phyloP scores from a whole-genome alignment of 1,140 invertebrate species.

The Apis dorsata region DNA sequence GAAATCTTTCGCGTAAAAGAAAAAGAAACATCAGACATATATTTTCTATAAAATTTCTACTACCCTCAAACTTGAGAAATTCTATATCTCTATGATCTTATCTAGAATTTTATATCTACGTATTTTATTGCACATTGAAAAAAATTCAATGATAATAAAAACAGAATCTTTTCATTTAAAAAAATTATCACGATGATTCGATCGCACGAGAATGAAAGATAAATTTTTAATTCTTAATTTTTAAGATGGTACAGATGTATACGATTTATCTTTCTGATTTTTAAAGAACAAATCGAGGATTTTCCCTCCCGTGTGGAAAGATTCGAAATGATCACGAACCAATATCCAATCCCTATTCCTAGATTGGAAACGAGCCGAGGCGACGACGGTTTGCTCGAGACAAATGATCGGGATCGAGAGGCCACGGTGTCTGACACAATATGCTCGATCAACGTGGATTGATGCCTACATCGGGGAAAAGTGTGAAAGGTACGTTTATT shows the following conservation, averaged over 20 bases:
- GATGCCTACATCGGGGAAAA: conserved; percentile 44
- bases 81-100: too few relatives aligned
- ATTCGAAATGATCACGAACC: not conserved
- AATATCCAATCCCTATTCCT: not conserved
- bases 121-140: too few relatives aligned
- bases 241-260: not conserved
- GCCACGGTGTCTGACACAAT: not conserved
- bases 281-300: not conserved
- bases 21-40: too few relatives aligned
- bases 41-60: too few relatives aligned
- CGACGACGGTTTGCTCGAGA: not conserved
- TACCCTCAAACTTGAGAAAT: too few relatives aligned
- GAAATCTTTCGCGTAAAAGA: not conserved
- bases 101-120: too few relatives aligned
- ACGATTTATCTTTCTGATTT: not conserved
- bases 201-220: not conserved
- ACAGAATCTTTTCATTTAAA: too few relatives aligned
- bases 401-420: conserved; percentile 23
- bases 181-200: too few relatives aligned
- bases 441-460: conserved; percentile 60
- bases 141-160: too few relatives aligned
- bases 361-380: not conserved
- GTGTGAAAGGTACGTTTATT: not conserved
- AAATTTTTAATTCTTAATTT: not conserved
- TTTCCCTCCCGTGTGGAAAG: not conserved